Percentiles rank a stretch among this genome's conserved stretches.
Evolutionary conservation across 2,888 invertebrate genomes (phyloP).

Genomic region (Muscina levida): DNA sequence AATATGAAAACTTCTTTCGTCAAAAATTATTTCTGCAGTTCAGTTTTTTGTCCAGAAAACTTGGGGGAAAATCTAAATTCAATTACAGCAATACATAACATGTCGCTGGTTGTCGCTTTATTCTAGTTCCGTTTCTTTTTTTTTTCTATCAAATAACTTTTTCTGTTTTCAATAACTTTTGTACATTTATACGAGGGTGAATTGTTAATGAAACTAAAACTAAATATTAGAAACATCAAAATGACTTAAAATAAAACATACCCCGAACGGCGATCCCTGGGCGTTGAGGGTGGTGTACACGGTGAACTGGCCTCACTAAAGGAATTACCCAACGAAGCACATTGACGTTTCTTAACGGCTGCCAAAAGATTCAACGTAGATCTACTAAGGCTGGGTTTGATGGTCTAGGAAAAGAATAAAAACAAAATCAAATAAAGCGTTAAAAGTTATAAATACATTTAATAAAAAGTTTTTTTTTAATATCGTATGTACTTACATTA

Average conservation of each 20-base stretch:
- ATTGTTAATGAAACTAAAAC: neutral
- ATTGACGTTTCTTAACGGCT: conserved; percentile 79
- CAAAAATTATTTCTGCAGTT: too few species aligned
- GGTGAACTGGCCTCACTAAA: conserved; percentile 80
- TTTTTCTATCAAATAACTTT: conserved; percentile 46
- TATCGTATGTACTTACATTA: conserved; percentile 83
- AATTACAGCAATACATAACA: too few species aligned
- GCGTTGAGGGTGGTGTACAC: conserved; percentile 80
- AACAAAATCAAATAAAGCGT: neutral
- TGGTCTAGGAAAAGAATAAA: conserved; percentile 74
- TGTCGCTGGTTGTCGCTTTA: too few species aligned
- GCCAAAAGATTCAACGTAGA: conserved; percentile 79
- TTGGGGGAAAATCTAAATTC: too few species aligned
- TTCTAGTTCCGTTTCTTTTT: too few species aligned
- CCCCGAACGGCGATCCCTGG: conserved; percentile 79
- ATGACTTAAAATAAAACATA: conserved; percentile 70
- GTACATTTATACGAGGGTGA: conserved; percentile 57
- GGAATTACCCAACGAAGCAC: conserved; percentile 78
- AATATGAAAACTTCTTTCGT: too few species aligned
- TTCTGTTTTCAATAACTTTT: conserved; percentile 48
- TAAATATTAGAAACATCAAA: neutral
- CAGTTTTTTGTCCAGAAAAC: too few species aligned
- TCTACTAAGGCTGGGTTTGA: conserved; percentile 79
- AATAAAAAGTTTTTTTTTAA: neutral
- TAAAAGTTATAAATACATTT: neutral